Conservation (phyloP, 1,140 invertebrate species). For the Aphaenogaster rudis region DNA sequence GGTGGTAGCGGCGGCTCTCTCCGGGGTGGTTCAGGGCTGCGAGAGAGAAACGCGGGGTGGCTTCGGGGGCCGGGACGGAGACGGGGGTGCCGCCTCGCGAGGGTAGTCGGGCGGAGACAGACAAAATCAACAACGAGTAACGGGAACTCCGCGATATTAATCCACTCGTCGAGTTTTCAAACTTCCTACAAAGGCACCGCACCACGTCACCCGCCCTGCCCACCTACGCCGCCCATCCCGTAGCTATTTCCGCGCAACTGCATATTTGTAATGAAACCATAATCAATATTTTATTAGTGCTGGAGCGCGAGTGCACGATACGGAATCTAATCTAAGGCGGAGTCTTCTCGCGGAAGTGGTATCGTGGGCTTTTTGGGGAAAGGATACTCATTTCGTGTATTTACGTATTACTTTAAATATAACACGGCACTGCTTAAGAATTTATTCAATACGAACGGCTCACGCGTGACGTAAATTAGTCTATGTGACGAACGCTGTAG, state of each 20-base stretch:
- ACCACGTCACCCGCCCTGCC: slow-evolving; percentile 48
- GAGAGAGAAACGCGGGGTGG: slow-evolving; percentile 74
- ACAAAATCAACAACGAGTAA: slow-evolving; percentile 87
- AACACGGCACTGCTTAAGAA: not conserved
- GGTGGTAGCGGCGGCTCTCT: slow-evolving; percentile 62
- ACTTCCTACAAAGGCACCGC: slow-evolving; percentile 86
- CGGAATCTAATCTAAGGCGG: slow-evolving; percentile 46
- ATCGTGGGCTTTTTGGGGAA: not conserved
- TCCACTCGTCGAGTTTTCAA: slow-evolving; percentile 88
- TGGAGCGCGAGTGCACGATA: slow-evolving; percentile 15
- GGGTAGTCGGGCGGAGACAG: slow-evolving; percentile 83
- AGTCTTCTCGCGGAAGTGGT: slow-evolving; percentile 18
- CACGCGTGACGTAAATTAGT: not conserved
- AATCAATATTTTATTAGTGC: slow-evolving; percentile 86
- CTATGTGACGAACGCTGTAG: not conserved
- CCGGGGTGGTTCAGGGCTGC: slow-evolving; percentile 63
- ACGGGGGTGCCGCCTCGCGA: slow-evolving; percentile 70
- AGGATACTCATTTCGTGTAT: not conserved
- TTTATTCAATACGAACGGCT: not conserved
- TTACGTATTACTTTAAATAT: slow-evolving; percentile 36
- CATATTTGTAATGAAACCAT: slow-evolving; percentile 86
- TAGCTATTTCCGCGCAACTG: slow-evolving; percentile 68
- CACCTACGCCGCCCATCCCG: slow-evolving; percentile 46
- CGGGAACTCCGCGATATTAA: slow-evolving; percentile 87
- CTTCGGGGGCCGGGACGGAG: slow-evolving; percentile 65